Evolutionary conservation across 2,888 invertebrate species (phyloP).

Genomic region (Heterodera filipjevi): DNA sequence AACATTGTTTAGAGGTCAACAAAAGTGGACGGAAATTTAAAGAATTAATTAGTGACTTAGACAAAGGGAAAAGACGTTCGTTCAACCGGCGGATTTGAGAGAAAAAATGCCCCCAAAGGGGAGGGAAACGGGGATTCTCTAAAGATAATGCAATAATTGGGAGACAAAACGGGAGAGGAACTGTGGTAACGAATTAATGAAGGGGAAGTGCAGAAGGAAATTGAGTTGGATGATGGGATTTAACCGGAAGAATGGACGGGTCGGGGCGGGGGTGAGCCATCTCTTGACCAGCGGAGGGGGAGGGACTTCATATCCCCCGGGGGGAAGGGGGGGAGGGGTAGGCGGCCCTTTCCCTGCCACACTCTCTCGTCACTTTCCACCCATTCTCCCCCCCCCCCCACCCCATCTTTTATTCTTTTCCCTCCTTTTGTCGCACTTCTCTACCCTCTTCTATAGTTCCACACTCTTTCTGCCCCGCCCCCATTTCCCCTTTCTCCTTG

Average conservation of each 20-base stretch:
- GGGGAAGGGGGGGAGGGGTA: not conserved
- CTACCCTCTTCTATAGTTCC: no score
- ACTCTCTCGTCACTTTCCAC: not conserved
- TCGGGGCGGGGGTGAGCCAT: not conserved
- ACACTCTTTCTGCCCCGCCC: no score
- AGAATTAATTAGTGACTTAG: not conserved
- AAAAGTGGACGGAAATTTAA: not conserved
- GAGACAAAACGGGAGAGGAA: not conserved
- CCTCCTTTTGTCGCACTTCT: no score
- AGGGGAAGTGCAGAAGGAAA: not conserved
- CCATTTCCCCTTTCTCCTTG: no score
- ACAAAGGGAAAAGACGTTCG: not conserved
- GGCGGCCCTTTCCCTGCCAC: not conserved
- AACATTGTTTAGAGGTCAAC: constrained; percentile 2
- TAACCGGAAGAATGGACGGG: not conserved
- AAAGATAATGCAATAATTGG: not conserved
- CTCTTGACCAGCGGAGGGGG: not conserved
- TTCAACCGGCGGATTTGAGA: not conserved
- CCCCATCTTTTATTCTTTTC: no score
- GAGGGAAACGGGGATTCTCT: not conserved
- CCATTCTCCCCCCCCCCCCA: not conserved
- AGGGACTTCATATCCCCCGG: not conserved
- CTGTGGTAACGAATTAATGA: not conserved
- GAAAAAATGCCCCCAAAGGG: not conserved
- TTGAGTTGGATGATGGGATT: constrained; percentile 9